Base-by-base conservation (phyloP, 2,797 vertebrate genomes). In the Yasuhikotakia modesta region DNA sequence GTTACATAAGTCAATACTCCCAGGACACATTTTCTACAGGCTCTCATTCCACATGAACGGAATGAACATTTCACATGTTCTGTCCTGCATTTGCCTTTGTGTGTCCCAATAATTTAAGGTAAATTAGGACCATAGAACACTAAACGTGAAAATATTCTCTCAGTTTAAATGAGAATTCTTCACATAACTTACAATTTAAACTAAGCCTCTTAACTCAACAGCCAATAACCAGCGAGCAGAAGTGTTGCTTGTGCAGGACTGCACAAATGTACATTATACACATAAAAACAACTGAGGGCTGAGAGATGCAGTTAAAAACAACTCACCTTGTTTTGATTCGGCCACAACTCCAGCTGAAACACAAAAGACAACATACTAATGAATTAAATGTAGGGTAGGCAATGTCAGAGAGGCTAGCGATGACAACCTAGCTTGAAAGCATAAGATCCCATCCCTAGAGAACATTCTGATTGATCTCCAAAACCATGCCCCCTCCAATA, bases 251-350 rank as follows among this genome's bases (percentile, higher is more conserved):
- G 46, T 39, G 16, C 10, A 60, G 60, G 39, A 57, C 27, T 24
- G 21, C 53, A 58, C 22, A 27, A 27, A 27, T 27, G 27, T 58
- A 1, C 22, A 27, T 58, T 24, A 17, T 14, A 57, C 13, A 22
- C 55, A 27, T 14, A 14, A 24, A 58, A 5, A 58, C 27, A 27
- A 39, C 35, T 39, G 32, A 35, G 32, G 11, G 24, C 11, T 24
- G 43, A 55, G 5, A 10, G 60, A 48, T 45, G 4, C 13, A 13
- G 27, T 21, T 77, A 52, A 78, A 39, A 52, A 60, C 1, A 22
- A 19, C 70, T 74, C 70, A 78, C 80, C 80, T 65, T 69, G 24
- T 74, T 48, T 30, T 39, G 65, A 17, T 74, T 70, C 46, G 8
- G 35, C 22, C 16, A 30, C 71, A 43, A 48, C 57, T 58, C 4